These are phyloP conservation scores for Clarias fuscus DNA, from an alignment of 2,797 vertebrate genomes.

Conservation along the genomic window DNA sequence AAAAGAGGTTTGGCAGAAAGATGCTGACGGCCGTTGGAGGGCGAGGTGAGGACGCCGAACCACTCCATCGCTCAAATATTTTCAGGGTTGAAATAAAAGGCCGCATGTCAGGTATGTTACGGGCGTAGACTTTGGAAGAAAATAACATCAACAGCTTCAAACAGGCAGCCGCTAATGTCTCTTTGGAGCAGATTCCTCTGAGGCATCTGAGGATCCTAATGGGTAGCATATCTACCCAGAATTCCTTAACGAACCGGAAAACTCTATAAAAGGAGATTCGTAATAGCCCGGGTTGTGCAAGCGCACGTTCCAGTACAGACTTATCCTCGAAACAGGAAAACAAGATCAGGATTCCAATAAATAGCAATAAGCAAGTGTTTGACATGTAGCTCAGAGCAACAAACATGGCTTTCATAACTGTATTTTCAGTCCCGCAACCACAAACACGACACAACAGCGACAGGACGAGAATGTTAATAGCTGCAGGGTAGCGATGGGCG, in stretches of 20 bases:
- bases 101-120: background rate
- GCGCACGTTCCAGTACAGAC: background rate
- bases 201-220: background rate
- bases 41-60: constrained; percentile 32
- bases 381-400: constrained; percentile 19
- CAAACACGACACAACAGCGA: background rate
- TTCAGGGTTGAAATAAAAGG: constrained; percentile 13
- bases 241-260: background rate
- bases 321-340: background rate
- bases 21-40: background rate
- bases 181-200: background rate
- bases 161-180: background rate
- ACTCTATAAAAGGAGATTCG: background rate
- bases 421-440: background rate
- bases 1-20: constrained; percentile 61
- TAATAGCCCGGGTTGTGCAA: background rate
- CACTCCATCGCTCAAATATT: constrained; percentile 22
- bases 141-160: background rate
- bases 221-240: background rate
- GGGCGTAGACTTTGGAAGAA: constrained; percentile 1
- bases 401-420: background rate
- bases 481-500: background rate
- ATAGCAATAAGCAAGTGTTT: background rate
- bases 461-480: background rate
- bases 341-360: background rate